Evolutionary conservation across 2,797 vertebrate species (phyloP).

Genomic region (Chromis chromis): DNA sequence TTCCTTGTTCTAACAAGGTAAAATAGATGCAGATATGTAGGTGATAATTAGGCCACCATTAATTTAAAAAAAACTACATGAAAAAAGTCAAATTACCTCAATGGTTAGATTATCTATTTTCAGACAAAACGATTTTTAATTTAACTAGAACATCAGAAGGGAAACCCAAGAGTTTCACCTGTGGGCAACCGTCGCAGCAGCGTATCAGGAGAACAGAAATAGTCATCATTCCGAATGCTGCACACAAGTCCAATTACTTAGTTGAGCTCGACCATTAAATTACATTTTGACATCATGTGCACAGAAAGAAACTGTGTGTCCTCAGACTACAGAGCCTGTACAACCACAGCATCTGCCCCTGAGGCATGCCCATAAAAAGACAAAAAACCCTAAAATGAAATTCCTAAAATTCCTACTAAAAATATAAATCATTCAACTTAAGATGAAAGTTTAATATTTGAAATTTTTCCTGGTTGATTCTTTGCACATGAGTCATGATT

Average conservation of each 20-base stretch:
- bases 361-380: no score
- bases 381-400: neutral
- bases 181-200: constrained; percentile 2
- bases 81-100: neutral
- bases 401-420: neutral
- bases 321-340: constrained; percentile 1
- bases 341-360: constrained; percentile 1
- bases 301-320: neutral
- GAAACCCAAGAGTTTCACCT: constrained; percentile 18
- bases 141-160: neutral
- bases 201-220: constrained; percentile 5
- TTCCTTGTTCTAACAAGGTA: neutral
- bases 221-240: neutral
- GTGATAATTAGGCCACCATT: neutral
- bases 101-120: neutral
- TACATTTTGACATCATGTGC: constrained; percentile 7
- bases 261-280: constrained; percentile 11
- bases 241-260: constrained; percentile 22
- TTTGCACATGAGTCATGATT: neutral
- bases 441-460: neutral
- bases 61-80: neutral
- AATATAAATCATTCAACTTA: no score
- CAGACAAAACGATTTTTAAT: neutral
- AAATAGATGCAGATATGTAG: neutral
- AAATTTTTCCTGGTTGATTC: neutral